Evolutionary conservation across 2,888 invertebrate genomes (phyloP), one percentile per base, ranked within the genome.

Genomic region (Eurytoma californica): DNA sequence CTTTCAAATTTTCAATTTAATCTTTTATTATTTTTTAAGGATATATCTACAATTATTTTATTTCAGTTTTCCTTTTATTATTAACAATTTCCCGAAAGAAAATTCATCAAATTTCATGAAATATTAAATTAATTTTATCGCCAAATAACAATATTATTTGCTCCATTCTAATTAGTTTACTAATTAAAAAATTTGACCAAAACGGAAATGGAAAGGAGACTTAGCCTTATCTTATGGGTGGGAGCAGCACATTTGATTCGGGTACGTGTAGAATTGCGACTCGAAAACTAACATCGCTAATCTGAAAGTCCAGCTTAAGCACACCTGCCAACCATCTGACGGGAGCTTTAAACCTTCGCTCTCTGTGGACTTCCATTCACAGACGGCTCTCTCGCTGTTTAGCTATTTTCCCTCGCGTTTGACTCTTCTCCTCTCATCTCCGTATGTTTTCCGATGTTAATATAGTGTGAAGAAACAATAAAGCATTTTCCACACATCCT

Each of bases 381-480:
- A 18, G 24, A 3, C 58, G 13, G 47, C 66, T 57, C 60, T 72
- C 60, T 57, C 55, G 55, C 65, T 61, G 72, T 69, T 74, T 67
- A 72, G 58, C 77, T 60, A 63, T 65, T 72, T 78, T 75, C 74
- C 79, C 73, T 76, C 49, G 76, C 39, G 39, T 39, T 39, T 39
- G 39, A 39, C 69, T 81, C 69, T 83, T 81, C 79, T 65, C 13
- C 55, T 13, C 60, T 51, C 65, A 65, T 65, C 77, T 28, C 60
- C 28, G n/a, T 72, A 61, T 53, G 39, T 61, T 72, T 85, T 82
- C 84, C 83, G 81, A 83, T 83, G 82, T 84, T 83, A 83, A 86
- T 85, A 87, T 84, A 82, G 39, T 51, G 77, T 82, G 83, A 74
- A 82, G 80, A 88, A 88, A 89, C 89, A 89, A 89, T 89, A 84